Base-by-base conservation (phyloP, 2,113 vertebrate genomes). In the Protobothrops mucrosquamatus region DNA sequence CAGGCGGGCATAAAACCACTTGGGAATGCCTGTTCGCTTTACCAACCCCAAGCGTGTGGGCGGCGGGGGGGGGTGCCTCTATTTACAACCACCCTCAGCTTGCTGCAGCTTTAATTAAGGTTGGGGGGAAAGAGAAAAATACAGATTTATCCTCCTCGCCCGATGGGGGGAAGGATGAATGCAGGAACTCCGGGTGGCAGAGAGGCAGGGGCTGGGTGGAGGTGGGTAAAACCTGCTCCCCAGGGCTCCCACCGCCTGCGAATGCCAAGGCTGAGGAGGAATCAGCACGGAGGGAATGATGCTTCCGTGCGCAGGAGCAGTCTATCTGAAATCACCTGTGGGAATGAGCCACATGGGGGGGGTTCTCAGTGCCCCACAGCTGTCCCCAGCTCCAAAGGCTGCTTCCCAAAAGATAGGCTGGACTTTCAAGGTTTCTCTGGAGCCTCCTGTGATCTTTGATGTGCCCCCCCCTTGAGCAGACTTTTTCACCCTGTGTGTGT, bases 81-180 rank as follows among this genome's bases (percentile, higher is more conserved):
- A 14, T 93, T 93, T 9, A 10, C 0, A 1, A 1, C 20, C 34
- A 20, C 2, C 0, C 14, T 51, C 1, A 0, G 88, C 2, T 1
- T 48, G 88, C 0, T 7, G 6, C 43, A 1, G 10, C 90, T 88
- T 74, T 88, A 74, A 56, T 89, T 12, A 23, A 2, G 0, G 18
- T 20, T 0, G 18, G 34, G 39, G 39, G n/a, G 0, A 20, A 69
- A 90, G 69, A 48, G 9, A 7, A 52, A 61, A 24, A 88, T 52
- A 1, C 0, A 87, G 26, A 2, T 7, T 24, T 39, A 43, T 93
- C 64, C n/a, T 0, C 1, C 26, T 0, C 0, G 3, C 0, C 0
- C 6, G 10, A 1, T 29, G 0, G 11, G 46, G 14, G 8, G 4
- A 43, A 12, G 15, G 0, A 1, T 0, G 43, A 9, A 51, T 64